Base-by-base conservation (phyloP, 2,113 vertebrate species). In the Lophius piscatorius region DNA sequence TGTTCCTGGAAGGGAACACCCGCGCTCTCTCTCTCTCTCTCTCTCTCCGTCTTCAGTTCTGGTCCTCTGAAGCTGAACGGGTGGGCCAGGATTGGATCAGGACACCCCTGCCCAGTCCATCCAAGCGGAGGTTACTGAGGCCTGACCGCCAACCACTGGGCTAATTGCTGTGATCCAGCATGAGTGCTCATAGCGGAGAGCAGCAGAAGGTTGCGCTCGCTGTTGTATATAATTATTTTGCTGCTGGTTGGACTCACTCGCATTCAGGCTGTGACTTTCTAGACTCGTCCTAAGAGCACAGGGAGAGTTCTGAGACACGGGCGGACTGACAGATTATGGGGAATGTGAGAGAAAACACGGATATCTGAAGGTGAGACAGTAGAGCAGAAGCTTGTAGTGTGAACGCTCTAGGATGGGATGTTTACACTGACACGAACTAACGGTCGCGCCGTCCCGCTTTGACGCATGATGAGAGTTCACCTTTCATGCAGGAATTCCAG, bases 401-500 rank as follows among this genome's bases (percentile, higher is more conserved):
- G 8, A 63, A 68, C 16, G 44, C 26, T 58, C 55, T 29, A 62
- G 16, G 26, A 34, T 34, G 41, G 34, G 35, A 49, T 48, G 62
- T 80, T 72, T 73, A 63, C 72, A 67, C 56, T 56, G 65, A 35
- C 20, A 59, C 8, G 59, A 78, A 58, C 46, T 50, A 57, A 60
- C n/a, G 7, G 38, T 57, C 28, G 24, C 31, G 47, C 23, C 33
- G 48, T 46, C 45, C 28, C 18, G 44, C 34, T 23, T 35, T 46
- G 29, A 76, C 16, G 36, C 34, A 56, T 21, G 26, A 26, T 14
- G 21, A 46, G 51, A 38, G 16, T 71, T 61, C 63, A 74, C 55
- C 54, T 75, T 78, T 11, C 28, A 51, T 12, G 66, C 44, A 64
- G 78, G 76, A 85, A 88, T 81, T 76, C 54, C 26, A 71, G 44